Conservation (phyloP, 1,140 invertebrate species). For the Zaprionus inermis region DNA sequence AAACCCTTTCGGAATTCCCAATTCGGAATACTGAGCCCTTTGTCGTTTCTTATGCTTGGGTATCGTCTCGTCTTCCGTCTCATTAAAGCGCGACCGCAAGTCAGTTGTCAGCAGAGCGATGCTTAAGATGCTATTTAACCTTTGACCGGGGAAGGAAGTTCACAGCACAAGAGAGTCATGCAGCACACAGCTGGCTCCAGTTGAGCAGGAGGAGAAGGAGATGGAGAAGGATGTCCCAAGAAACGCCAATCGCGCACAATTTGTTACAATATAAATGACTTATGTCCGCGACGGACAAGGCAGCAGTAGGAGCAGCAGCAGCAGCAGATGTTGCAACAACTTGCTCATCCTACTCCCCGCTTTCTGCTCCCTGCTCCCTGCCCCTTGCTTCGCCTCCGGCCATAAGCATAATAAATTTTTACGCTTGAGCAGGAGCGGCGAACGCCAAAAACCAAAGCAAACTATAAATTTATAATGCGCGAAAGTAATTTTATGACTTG, state of each 20-base stretch:
- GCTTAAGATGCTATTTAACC: conserved; percentile 69
- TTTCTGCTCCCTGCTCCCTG: background rate
- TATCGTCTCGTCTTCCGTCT: conserved; percentile 37
- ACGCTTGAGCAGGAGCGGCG: conserved; percentile 69
- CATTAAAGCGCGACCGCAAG: conserved; percentile 43
- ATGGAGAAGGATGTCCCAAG: conserved; percentile 42
- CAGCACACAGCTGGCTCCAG: conserved; percentile 57
- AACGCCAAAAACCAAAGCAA: conserved; percentile 61
- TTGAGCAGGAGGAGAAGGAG: no score
- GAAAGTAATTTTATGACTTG: conserved; percentile 84
- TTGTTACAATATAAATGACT: conserved; percentile 83
- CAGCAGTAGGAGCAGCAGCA: conserved; percentile 54
- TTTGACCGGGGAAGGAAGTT: conserved; percentile 40
- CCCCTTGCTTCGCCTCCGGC: conserved; percentile 43
- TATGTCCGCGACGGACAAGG: conserved; percentile 66
- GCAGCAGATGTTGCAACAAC: conserved; percentile 63
- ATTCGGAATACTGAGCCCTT: conserved; percentile 2
- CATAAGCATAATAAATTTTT: conserved; percentile 84
- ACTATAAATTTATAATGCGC: conserved; percentile 84
- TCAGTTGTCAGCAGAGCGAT: conserved; percentile 32
- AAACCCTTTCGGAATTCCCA: conserved; percentile 1
- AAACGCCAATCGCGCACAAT: conserved; percentile 78
- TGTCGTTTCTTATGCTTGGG: background rate
- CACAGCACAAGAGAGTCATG: conserved; percentile 62
- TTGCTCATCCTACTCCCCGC: conserved; percentile 12